Percentiles rank a stretch among this genome's conserved stretches.
phyloP scores from a whole-genome alignment of 2,797 vertebrate species.

The Dicrostonyx torquatus region DNA sequence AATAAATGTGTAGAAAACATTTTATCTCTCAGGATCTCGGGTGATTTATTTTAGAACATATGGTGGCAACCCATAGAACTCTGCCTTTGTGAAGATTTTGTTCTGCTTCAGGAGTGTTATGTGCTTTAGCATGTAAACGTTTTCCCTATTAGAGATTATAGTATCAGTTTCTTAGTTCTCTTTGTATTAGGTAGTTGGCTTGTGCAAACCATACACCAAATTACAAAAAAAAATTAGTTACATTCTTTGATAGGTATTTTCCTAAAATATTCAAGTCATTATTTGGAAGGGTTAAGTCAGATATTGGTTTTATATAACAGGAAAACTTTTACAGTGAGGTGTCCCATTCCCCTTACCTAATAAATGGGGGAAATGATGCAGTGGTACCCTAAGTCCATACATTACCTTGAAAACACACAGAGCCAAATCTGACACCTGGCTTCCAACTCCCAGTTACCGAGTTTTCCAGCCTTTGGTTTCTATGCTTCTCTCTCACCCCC shows the following conservation, averaged over 20 bases:
- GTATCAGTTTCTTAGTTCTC: background rate
- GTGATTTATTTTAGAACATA: background rate
- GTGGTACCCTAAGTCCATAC: background rate
- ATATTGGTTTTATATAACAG: background rate
- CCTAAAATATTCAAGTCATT: background rate
- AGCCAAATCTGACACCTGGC: background rate
- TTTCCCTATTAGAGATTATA: background rate
- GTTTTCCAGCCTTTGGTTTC: background rate
- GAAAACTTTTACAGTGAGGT: slow-evolving; percentile 3
- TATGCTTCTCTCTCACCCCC: background rate
- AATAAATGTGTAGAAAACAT: background rate
- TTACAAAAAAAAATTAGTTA: background rate
- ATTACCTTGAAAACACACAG: slow-evolving; percentile 8
- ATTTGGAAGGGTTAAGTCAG: background rate
- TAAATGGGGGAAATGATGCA: slow-evolving; percentile 9
- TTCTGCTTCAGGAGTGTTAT: background rate
- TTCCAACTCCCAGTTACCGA: background rate
- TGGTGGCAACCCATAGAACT: background rate
- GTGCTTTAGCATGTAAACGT: background rate
- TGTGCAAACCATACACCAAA: background rate
- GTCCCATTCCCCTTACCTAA: slow-evolving; percentile 12
- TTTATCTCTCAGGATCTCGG: background rate
- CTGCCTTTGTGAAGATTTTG: background rate
- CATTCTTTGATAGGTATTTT: slow-evolving; percentile 34
- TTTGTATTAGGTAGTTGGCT: background rate